Evolutionary conservation across 1,140 invertebrate species (phyloP), one percentile per base, ranked within the genome.

Genomic region (Ostrea denselamellosa): DNA sequence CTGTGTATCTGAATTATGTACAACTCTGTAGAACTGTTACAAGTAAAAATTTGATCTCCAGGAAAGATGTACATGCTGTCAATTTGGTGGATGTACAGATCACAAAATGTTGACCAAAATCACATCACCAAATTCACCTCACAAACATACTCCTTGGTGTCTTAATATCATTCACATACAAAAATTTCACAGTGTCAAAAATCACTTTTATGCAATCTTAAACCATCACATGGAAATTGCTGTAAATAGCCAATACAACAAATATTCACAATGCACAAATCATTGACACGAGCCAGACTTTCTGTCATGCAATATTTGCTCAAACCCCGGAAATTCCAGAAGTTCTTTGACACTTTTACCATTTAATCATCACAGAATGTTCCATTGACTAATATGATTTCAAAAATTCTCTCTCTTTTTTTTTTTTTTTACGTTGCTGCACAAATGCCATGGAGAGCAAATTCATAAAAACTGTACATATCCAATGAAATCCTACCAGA

Each of bases 1-100:
- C 89, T 91, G 87, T 87, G 87, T 51, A 90, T 90, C n/a, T 90
- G 88, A 65, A 90, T 87, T 51, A 88, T 88, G 88, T 90, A 90
- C 28, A 90, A 86, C 10, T 87, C 88, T 22, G 90, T 51, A 83
- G 88, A 81, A n/a, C 53, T 34, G n/a, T 82, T 83, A 52, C 77
- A 87, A 81, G 68, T 81, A 86, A 81, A 88, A 85, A 83, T 90
- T 89, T 86, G 88, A 71, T 86, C 87, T 86, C 65, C 68, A 53
- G 86, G 85, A 77, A 83, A 88, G 85, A 85, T 84, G 68, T 68
- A 81, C 82, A 87, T 87, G 17, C 44, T 77, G 28, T 77, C 68
- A 25, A 14, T n/a, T n/a, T 25, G 14, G 28, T 44, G 3, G 3
- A 34, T 14, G 68, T 77, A 10, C 10, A 22, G 28, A 25, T 71